Conservation (phyloP, 35 echinoderm and acorn worm species). For the Heliocidaris erythrogramma region DNA sequence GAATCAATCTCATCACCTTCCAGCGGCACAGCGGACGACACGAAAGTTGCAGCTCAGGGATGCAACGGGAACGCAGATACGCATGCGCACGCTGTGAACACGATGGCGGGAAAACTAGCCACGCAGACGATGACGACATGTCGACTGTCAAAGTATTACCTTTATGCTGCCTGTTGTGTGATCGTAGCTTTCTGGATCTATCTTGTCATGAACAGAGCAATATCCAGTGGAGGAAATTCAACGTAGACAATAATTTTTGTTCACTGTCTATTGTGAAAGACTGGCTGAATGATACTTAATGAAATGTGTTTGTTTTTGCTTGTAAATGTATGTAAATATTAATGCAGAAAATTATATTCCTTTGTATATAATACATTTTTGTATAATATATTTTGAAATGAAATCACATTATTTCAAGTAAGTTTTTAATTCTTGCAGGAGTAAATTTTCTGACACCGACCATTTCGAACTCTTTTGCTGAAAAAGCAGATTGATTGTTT, state of each 20-base stretch:
- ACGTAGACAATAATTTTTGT: background rate
- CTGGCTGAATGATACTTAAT: background rate
- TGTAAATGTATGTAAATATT: conserved; percentile 1
- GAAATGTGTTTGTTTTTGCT: background rate
- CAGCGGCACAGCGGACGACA: background rate
- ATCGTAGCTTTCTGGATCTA: conserved; percentile 4
- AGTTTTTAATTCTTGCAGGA: too few species aligned
- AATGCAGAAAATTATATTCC: background rate
- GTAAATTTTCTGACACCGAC: too few species aligned
- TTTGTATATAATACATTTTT: background rate
- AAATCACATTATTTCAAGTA: background rate
- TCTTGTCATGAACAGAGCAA: background rate
- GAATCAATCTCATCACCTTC: background rate
- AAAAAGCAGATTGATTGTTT: too few species aligned
- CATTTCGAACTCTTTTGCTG: too few species aligned
- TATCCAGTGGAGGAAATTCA: background rate
- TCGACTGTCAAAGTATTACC: conserved; percentile 15
- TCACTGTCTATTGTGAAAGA: background rate
- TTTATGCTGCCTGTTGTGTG: background rate
- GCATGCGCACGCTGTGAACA: background rate
- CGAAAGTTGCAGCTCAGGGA: background rate
- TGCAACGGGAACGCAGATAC: background rate
- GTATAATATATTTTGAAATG: background rate
- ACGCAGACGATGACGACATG: background rate
- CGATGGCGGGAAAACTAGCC: conserved; percentile 21